Evolutionary conservation across 2,113 vertebrate genomes (phyloP), one percentile per base, ranked within the genome.

Genomic region (Mustela lutreola): DNA sequence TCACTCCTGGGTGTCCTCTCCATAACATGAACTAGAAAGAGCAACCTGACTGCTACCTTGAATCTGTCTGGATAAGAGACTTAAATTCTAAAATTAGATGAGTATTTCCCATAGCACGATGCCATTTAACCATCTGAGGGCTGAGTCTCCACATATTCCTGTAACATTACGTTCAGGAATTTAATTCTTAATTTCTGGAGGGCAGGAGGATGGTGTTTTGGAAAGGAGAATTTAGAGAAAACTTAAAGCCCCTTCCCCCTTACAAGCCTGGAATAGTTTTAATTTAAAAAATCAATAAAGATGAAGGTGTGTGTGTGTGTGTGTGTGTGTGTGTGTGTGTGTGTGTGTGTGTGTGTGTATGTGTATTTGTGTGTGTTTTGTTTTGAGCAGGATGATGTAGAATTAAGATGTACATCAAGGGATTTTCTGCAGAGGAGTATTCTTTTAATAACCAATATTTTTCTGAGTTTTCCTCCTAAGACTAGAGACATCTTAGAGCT

Each of bases 91-190:
- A 87, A 94, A 96, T 53, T 42, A 89, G 15, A 28, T 65, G 16
- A 89, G 2, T 39, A 14, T 82, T 93, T 97, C 31, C 56, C 56
- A 50, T 62, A 79, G 78, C 79, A 62, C 21, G 12, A 62, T n/a
- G 21, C 21, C 50, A 85, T 39, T 82, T 71, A 85, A 63, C 24
- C 19, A 42, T 76, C 73, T 75, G n/a, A 89, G 42, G 83, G 48
- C 16, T 36, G 16, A 85, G 42, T 80, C 48, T 88, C 67, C 26
- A 58, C n/a, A 85, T 26, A 10, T 95, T 96, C 50, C 91, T 24
- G 73, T 71, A 88, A 88, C 89, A 91, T 84, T 97, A 82, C 36
- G 95, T 73, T 73, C 56, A 82, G 48, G 86, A 89, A 95, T 86
- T 85, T 65, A 92, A 82, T 93, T 94, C 26, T 39, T 83, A 93